phyloP scores from a whole-genome alignment of 2,888 invertebrate genomes.

The Acleris sparsana region DNA sequence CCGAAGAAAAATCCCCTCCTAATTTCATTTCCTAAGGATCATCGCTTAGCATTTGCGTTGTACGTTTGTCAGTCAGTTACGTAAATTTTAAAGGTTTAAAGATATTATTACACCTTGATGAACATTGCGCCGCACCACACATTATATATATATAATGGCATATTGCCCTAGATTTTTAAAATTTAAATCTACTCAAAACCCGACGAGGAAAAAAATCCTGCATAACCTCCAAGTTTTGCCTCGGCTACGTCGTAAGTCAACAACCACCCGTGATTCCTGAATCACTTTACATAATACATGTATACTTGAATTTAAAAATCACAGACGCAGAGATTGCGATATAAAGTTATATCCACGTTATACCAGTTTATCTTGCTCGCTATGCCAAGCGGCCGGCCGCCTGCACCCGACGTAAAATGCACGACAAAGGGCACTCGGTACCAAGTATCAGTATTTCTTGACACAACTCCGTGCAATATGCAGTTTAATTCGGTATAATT shows the following conservation, averaged over 20 bases:
- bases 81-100: too few relatives aligned
- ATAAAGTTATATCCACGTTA: conserved; percentile 55
- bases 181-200: conserved; percentile 8
- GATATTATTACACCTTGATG: not conserved
- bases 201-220: conserved; percentile 12
- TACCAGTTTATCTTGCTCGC: conserved; percentile 52
- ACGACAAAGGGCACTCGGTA: conserved; percentile 27
- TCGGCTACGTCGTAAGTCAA: conserved; percentile 22
- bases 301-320: conserved; percentile 68
- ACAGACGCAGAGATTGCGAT: conserved; percentile 57
- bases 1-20: too few relatives aligned
- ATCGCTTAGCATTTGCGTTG: too few relatives aligned
- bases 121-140: not conserved
- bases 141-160: too few relatives aligned
- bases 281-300: conserved; percentile 68
- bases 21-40: too few relatives aligned
- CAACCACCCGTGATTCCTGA: conserved; percentile 52
- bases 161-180: conserved; percentile 1
- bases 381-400: conserved; percentile 39
- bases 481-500: conserved; percentile 4
- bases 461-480: conserved; percentile 23
- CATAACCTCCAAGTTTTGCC: conserved; percentile 9
- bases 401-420: conserved; percentile 32
- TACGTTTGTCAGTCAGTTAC: too few relatives aligned
- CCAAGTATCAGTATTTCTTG: conserved; percentile 23